Conservation (phyloP, 92 coral and sea anemone genomes). For the Phenganax subtilis region DNA sequence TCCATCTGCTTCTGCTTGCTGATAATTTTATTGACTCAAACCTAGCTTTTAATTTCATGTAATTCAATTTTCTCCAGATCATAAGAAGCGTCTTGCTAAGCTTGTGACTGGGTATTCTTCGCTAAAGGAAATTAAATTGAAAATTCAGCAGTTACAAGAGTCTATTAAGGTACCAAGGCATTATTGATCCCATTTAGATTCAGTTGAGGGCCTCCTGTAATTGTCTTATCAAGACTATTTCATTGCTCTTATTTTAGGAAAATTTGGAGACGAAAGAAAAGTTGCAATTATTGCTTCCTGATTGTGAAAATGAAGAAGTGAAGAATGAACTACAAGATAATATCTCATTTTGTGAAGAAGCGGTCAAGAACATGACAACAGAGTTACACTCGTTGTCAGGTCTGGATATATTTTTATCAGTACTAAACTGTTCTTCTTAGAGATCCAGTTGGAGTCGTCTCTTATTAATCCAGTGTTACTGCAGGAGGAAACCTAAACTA, state of each 20-base stretch:
- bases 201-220: background rate
- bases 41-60: background rate
- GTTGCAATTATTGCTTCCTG: slow-evolving; percentile 66
- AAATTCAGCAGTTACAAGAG: slow-evolving; percentile 23
- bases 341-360: slow-evolving; percentile 59
- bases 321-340: slow-evolving; percentile 71
- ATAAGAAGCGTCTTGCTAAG: slow-evolving; percentile 29
- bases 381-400: slow-evolving; percentile 68
- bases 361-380: slow-evolving; percentile 55
- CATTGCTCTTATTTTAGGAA: slow-evolving; percentile 44
- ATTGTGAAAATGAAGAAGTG: slow-evolving; percentile 65
- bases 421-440: background rate
- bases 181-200: background rate
- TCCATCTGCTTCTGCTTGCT: background rate
- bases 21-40: background rate
- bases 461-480: too few species aligned
- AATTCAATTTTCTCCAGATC: background rate
- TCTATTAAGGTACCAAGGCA: slow-evolving; percentile 14
- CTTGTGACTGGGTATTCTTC: slow-evolving; percentile 33
- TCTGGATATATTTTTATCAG: slow-evolving; percentile 22
- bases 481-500: too few species aligned
- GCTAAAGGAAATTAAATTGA: slow-evolving; percentile 22
- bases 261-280: slow-evolving; percentile 72
- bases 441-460: too few species aligned
- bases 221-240: background rate